These are phyloP conservation scores for Tiliacea citrago DNA, from an alignment of 2,888 invertebrate species.

Conservation along the genomic window DNA sequence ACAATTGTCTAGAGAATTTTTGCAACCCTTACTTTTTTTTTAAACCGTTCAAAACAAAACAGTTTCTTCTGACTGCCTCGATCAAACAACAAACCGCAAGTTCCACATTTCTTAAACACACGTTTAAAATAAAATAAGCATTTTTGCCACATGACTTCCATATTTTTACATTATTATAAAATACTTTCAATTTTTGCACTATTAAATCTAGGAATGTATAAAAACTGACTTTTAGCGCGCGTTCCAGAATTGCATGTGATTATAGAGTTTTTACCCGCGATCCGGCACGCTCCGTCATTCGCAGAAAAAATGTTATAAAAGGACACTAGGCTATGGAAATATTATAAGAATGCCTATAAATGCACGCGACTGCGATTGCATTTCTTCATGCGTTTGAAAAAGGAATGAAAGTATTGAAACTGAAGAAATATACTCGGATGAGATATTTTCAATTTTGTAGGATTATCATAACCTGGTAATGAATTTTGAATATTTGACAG, in stretches of 20 bases:
- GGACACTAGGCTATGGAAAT: slow-evolving; percentile 63
- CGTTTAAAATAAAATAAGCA: slow-evolving; percentile 46
- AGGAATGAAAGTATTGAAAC: slow-evolving; percentile 3
- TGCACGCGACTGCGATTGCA: slow-evolving; percentile 38
- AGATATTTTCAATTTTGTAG: not conserved
- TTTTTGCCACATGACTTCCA: slow-evolving; percentile 48
- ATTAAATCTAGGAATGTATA: slow-evolving; percentile 53
- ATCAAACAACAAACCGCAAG: slow-evolving; percentile 50
- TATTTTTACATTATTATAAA: slow-evolving; percentile 58
- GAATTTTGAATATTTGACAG: not conserved
- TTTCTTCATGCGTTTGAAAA: slow-evolving; percentile 42
- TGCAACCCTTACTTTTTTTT: not conserved
- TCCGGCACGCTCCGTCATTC: slow-evolving; percentile 68
- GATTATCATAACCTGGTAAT: not conserved
- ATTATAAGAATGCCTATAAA: slow-evolving; percentile 54
- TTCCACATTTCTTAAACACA: slow-evolving; percentile 6
- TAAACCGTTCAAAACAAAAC: slow-evolving; percentile 15
- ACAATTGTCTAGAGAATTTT: not conserved
- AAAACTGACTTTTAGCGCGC: slow-evolving; percentile 56
- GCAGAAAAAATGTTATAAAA: slow-evolving; percentile 55
- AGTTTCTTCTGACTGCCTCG: slow-evolving; percentile 4
- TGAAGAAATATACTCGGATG: not conserved
- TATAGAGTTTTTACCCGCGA: slow-evolving; percentile 72
- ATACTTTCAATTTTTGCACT: slow-evolving; percentile 60
- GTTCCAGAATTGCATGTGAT: slow-evolving; percentile 69